Conservation (phyloP, 2,113 vertebrate genomes). For the Petaurus breviceps region DNA sequence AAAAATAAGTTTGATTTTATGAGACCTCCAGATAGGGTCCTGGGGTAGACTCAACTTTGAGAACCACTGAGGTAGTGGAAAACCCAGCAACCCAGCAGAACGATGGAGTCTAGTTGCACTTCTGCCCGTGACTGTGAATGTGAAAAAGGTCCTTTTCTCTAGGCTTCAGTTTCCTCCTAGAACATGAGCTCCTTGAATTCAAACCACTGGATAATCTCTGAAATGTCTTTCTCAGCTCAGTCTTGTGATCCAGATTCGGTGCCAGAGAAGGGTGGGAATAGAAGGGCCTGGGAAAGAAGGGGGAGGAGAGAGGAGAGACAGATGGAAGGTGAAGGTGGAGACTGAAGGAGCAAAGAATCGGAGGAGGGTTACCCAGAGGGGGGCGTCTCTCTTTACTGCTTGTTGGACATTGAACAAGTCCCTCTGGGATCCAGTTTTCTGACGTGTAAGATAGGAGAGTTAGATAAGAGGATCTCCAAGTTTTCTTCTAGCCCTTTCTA, state of each 20-base stretch:
- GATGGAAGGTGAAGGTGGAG: neutral
- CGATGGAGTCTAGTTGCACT: neutral
- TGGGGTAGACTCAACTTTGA: neutral
- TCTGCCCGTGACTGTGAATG: neutral
- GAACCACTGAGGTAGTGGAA: neutral
- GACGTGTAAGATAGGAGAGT: neutral
- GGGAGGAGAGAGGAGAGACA: neutral
- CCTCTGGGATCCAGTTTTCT: neutral
- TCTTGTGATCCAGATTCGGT: neutral
- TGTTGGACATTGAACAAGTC: neutral
- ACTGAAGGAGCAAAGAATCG: neutral
- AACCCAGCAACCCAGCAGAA: too few relatives aligned
- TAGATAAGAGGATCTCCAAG: too few relatives aligned
- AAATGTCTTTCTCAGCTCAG: neutral
- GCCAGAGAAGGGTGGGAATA: neutral
- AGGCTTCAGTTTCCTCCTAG: neutral
- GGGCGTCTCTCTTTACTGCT: neutral
- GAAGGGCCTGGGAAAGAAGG: neutral
- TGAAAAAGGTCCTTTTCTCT: neutral
- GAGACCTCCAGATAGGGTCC: neutral
- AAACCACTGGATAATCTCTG: neutral
- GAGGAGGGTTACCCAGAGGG: neutral
- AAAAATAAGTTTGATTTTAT: neutral
- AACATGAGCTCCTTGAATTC: neutral
- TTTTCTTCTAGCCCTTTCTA: too few relatives aligned